Conservation (phyloP, 2,113 vertebrate species). For the Canis aureus region DNA sequence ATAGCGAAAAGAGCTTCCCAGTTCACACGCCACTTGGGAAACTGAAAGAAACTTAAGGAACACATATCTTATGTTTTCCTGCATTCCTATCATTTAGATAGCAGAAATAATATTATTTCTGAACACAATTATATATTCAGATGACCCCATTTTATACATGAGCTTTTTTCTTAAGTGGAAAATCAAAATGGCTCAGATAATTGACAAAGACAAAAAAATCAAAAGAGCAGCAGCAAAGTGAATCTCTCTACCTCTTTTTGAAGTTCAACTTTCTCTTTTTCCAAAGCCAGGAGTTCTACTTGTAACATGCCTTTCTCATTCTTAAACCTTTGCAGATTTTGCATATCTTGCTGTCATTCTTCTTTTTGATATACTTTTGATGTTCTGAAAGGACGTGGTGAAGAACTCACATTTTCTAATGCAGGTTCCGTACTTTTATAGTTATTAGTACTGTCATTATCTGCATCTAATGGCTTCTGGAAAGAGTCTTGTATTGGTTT, state of each 20-base stretch:
- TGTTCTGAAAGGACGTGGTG: slow-evolving; percentile 11
- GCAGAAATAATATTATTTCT: slow-evolving; percentile 7
- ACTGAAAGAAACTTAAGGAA: slow-evolving; percentile 77
- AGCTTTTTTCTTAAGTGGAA: slow-evolving; percentile 71
- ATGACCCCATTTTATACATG: background rate
- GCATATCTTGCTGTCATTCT: slow-evolving; percentile 87
- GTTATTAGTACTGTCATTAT: background rate
- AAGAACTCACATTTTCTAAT: slow-evolving; percentile 42
- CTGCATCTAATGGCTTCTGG: slow-evolving; percentile 32
- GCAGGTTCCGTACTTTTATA: slow-evolving; percentile 8
- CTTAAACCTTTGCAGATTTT: slow-evolving; percentile 87
- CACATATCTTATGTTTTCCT: slow-evolving; percentile 2
- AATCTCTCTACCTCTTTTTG: slow-evolving; percentile 85
- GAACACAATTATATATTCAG: background rate
- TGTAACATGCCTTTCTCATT: slow-evolving; percentile 91
- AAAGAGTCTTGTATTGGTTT: slow-evolving; percentile 32
- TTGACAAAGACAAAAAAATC: slow-evolving; percentile 70
- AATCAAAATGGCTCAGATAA: slow-evolving; percentile 82
- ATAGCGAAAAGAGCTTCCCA: slow-evolving; percentile 77
- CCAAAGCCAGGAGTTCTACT: slow-evolving; percentile 83
- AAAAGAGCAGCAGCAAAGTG: slow-evolving; percentile 52
- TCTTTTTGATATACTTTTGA: slow-evolving; percentile 82
- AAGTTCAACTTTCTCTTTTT: slow-evolving; percentile 82
- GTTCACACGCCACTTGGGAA: slow-evolving; percentile 51
- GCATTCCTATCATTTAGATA: background rate